Conservation (phyloP, 2,888 invertebrate genomes). For the Cremastinae sp. region DNA sequence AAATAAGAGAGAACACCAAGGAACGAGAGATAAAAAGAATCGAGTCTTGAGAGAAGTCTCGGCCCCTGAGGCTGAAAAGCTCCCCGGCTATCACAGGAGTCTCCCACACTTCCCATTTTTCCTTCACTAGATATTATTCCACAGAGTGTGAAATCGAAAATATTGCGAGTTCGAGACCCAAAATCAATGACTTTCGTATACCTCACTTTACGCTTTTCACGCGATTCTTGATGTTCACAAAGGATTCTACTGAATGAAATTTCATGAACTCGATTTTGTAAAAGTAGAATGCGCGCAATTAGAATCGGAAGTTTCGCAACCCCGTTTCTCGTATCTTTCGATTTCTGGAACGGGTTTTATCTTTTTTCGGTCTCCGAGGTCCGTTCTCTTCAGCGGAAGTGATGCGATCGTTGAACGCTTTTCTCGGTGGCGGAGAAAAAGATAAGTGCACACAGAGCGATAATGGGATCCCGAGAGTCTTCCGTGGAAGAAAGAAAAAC, state of each 20-base stretch:
- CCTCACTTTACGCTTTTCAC: too few relatives aligned
- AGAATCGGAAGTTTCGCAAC: slow-evolving; percentile 7
- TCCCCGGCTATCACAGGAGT: slow-evolving; percentile 53
- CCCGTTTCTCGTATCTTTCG: background rate
- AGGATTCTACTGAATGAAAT: too few relatives aligned
- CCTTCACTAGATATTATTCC: slow-evolving; percentile 38
- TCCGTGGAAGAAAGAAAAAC: slow-evolving; percentile 19
- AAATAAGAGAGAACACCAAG: background rate
- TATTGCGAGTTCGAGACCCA: slow-evolving; percentile 15
- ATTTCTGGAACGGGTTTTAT: slow-evolving; percentile 24
- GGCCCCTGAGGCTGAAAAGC: slow-evolving; percentile 50
- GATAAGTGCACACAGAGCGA: background rate
- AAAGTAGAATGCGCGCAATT: slow-evolving; percentile 38
- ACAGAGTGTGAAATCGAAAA: slow-evolving; percentile 12
- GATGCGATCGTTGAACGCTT: slow-evolving; percentile 15
- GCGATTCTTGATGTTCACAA: too few relatives aligned
- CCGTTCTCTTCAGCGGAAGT: slow-evolving; percentile 9
- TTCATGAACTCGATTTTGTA: too few relatives aligned
- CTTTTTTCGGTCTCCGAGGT: slow-evolving; percentile 29
- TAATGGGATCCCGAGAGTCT: slow-evolving; percentile 3
- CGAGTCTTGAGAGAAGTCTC: slow-evolving; percentile 52
- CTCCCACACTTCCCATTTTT: slow-evolving; percentile 6
- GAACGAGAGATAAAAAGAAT: slow-evolving; percentile 23
- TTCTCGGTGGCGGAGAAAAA: slow-evolving; percentile 30
- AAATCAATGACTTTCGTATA: too few relatives aligned